phyloP scores from a whole-genome alignment of 2,113 vertebrate species.

The Lanius ludovicianus region DNA sequence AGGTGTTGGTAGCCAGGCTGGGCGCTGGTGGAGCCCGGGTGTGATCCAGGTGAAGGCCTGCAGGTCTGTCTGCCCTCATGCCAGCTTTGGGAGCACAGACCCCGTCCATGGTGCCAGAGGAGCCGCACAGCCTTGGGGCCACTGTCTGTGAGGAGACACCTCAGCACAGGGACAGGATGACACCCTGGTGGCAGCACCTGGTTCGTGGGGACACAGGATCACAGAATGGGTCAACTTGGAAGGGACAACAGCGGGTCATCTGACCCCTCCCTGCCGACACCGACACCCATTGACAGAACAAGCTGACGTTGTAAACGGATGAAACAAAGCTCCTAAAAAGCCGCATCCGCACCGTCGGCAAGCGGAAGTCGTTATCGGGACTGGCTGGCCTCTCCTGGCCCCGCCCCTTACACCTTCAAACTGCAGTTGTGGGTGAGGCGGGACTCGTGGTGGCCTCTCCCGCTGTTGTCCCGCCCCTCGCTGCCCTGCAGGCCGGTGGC shows the following conservation, averaged over 20 bases:
- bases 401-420: neutral
- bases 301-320: no score
- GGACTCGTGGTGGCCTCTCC: fast-evolving
- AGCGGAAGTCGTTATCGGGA: no score
- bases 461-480: no score
- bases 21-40: fast-evolving
- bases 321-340: neutral
- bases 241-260: neutral
- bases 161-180: neutral
- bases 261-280: no score
- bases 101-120: neutral
- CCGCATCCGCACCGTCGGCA: neutral
- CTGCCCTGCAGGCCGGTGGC: no score
- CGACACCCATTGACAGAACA: neutral
- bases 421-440: no score
- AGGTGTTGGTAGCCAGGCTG: neutral
- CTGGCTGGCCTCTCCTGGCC: no score
- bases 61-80: neutral
- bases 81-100: neutral
- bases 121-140: neutral
- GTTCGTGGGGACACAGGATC: neutral
- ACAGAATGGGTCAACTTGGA: neutral
- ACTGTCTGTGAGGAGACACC: neutral
- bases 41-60: neutral
- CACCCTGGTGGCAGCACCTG: neutral